These are phyloP conservation scores for Trinectes maculatus DNA, from an alignment of 2,113 vertebrate species.

Conservation along the genomic window DNA sequence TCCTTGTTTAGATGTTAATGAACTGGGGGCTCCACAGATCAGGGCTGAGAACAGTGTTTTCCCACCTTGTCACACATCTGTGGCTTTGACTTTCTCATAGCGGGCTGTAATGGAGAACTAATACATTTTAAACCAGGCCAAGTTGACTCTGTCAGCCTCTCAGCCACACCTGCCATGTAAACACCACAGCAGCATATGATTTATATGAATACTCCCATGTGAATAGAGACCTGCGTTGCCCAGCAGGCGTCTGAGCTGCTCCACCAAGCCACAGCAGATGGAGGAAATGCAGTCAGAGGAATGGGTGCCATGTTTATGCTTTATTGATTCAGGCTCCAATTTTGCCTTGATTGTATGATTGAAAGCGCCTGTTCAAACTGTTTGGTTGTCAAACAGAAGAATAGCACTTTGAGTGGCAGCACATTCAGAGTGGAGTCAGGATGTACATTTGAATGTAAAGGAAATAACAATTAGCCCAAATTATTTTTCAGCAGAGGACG, in stretches of 20 bases:
- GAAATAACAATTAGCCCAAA: background rate
- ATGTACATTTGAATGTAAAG: too few species aligned
- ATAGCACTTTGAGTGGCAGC: background rate
- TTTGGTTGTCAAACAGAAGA: background rate
- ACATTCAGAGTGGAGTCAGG: conserved; percentile 4
- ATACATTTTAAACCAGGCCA: background rate
- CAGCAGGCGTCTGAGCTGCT: background rate
- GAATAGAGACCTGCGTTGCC: background rate
- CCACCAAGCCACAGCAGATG: conserved; percentile 9
- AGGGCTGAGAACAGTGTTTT: background rate
- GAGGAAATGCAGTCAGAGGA: background rate
- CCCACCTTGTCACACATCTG: conserved; percentile 30
- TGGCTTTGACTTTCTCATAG: conserved; percentile 5
- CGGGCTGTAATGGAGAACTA: background rate
- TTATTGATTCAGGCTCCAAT: conserved; percentile 15
- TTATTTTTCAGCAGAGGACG: background rate
- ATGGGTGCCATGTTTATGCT: background rate
- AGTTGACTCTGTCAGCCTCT: conserved; percentile 11
- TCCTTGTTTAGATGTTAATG: background rate
- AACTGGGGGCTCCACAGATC: background rate
- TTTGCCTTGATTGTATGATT: conserved; percentile 10
- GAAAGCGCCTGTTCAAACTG: conserved; percentile 7
- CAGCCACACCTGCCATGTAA: too few species aligned
- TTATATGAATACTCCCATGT: background rate
- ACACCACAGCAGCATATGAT: background rate